Conservation (phyloP, 2,888 invertebrate genomes). For the Spodoptera exigua region DNA sequence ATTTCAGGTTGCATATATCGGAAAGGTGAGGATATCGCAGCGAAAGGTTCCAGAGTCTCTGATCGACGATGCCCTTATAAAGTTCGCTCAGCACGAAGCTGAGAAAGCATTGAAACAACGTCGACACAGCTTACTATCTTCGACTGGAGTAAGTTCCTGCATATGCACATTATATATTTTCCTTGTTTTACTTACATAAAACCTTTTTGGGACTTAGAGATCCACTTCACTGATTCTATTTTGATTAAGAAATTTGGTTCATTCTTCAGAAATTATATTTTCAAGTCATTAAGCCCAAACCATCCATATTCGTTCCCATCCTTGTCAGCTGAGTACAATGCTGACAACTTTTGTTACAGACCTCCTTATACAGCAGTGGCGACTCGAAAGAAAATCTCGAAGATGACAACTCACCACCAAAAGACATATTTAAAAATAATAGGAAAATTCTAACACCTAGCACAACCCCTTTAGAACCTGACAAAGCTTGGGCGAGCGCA, state of each 20-base stretch:
- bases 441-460: constrained; percentile 66
- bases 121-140: constrained; percentile 82
- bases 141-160: constrained; percentile 78
- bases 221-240: not conserved
- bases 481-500: constrained; percentile 76
- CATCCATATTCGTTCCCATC: too few species aligned
- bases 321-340: too few species aligned
- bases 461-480: constrained; percentile 80
- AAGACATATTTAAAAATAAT: constrained; percentile 52
- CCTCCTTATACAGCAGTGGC: constrained; percentile 77
- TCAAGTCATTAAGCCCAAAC: too few species aligned
- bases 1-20: constrained; percentile 95
- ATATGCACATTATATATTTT: too few species aligned
- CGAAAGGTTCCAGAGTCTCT: constrained; percentile 96
- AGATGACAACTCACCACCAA: constrained; percentile 65
- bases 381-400: constrained; percentile 76
- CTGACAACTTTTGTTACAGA: constrained; percentile 67
- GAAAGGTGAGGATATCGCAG: constrained; percentile 96
- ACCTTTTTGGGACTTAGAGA: too few species aligned
- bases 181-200: too few species aligned
- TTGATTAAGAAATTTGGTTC: not conserved
- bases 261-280: too few species aligned
- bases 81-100: constrained; percentile 94
- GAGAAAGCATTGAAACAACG: constrained; percentile 88
- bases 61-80: constrained; percentile 96